These are phyloP conservation scores for Poeciliopsis turrubarensis DNA, from an alignment of 2,113 vertebrate species.

Conservation along the genomic window DNA sequence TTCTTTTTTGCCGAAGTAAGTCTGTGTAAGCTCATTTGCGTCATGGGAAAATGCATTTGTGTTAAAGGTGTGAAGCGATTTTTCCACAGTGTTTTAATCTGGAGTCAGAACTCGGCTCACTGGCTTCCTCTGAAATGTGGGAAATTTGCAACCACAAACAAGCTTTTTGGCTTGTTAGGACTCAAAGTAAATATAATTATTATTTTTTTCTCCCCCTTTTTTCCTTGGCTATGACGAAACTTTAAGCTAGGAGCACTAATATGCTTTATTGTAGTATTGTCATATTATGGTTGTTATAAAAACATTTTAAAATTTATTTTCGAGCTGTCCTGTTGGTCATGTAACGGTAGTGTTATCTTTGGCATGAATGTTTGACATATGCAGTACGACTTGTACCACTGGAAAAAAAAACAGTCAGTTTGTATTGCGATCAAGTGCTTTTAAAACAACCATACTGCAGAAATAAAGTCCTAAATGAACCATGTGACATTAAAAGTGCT, in stretches of 20 bases:
- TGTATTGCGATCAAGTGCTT: slow-evolving; percentile 83
- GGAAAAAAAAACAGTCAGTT: slow-evolving; percentile 63
- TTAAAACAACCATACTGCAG: slow-evolving; percentile 76
- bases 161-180: slow-evolving; percentile 13
- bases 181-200: slow-evolving; percentile 51
- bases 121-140: slow-evolving; percentile 16
- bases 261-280: slow-evolving; percentile 77
- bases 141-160: slow-evolving; percentile 38
- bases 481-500: slow-evolving; percentile 12
- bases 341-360: slow-evolving; percentile 69
- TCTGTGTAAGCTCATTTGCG: slow-evolving; percentile 43
- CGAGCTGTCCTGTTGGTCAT: slow-evolving; percentile 65
- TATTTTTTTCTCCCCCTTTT: slow-evolving; percentile 24
- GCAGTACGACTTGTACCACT: slow-evolving; percentile 77
- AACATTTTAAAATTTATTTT: slow-evolving; percentile 78
- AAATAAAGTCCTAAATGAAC: slow-evolving; percentile 80
- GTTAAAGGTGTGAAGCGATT: slow-evolving; percentile 43
- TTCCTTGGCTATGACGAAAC: slow-evolving; percentile 66
- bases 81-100: slow-evolving; percentile 63
- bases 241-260: slow-evolving; percentile 81
- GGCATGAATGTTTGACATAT: slow-evolving; percentile 80
- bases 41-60: slow-evolving; percentile 26
- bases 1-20: slow-evolving; percentile 22
- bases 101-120: slow-evolving; percentile 34
- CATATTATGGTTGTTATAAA: slow-evolving; percentile 66